These are phyloP conservation scores for Lochmaea capreae DNA, from an alignment of 2,888 invertebrate genomes.

Conservation along the genomic window DNA sequence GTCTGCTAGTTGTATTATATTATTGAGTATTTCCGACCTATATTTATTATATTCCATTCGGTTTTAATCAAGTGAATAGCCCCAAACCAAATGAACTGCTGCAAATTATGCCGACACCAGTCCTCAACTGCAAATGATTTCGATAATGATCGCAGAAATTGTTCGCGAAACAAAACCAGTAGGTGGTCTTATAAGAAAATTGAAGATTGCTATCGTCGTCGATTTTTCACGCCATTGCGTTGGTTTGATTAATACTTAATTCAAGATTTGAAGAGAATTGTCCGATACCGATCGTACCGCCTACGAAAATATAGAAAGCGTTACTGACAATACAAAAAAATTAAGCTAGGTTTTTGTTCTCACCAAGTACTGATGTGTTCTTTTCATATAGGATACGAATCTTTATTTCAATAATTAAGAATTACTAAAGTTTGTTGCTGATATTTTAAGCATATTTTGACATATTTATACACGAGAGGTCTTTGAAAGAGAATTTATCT, in stretches of 20 bases:
- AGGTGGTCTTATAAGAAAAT: constrained; percentile 32
- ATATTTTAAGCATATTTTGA: too few species aligned
- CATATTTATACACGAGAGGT: too few species aligned
- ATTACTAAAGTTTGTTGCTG: too few species aligned
- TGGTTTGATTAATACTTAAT: constrained; percentile 25
- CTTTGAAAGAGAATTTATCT: too few species aligned
- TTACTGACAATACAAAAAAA: neutral
- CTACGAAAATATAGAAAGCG: constrained; percentile 10
- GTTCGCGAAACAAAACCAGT: constrained; percentile 25
- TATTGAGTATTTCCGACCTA: too few species aligned
- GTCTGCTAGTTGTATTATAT: too few species aligned
- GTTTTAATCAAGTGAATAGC: neutral
- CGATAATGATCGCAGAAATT: constrained; percentile 27
- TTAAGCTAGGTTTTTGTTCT: neutral
- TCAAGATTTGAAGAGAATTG: constrained; percentile 8
- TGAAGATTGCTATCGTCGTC: constrained; percentile 22
- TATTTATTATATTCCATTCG: too few species aligned
- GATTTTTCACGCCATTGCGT: constrained; percentile 19
- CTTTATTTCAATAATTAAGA: neutral
- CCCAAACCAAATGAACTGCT: neutral
- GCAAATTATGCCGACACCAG: constrained; percentile 20
- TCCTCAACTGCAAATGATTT: constrained; percentile 4
- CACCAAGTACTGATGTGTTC: neutral
- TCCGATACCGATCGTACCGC: constrained; percentile 3
- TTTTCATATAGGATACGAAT: neutral